phyloP scores from a whole-genome alignment of 2,797 vertebrate species.

The Tokudaia muenninki region DNA sequence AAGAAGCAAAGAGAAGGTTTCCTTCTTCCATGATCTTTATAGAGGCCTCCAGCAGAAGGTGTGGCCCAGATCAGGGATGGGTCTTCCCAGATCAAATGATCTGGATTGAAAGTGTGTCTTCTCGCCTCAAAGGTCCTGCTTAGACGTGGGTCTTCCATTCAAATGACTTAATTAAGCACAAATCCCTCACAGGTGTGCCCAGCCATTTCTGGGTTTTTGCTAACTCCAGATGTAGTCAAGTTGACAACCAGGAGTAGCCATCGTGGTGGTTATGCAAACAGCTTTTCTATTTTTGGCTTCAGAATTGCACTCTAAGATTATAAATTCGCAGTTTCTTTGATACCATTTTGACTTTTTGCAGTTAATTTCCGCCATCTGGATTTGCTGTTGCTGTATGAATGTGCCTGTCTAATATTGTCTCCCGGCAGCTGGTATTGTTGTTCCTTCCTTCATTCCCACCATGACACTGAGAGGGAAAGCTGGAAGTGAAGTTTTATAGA shows the following conservation, averaged over 20 bases:
- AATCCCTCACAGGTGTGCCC: neutral
- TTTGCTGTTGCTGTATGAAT: neutral
- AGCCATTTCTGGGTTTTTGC: neutral
- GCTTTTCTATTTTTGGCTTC: slow-evolving; percentile 32
- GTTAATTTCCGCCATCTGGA: neutral
- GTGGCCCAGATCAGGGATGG: neutral
- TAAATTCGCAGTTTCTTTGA: slow-evolving; percentile 5
- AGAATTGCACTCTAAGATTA: slow-evolving; percentile 30
- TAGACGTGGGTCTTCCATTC: neutral
- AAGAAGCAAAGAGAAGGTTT: neutral
- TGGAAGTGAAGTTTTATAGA: neutral
- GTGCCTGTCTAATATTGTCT: neutral
- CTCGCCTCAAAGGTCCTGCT: neutral
- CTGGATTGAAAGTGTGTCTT: neutral
- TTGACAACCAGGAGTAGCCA: neutral
- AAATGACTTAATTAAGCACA: neutral
- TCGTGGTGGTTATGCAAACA: neutral
- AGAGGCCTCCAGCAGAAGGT: neutral
- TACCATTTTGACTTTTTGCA: slow-evolving; percentile 19
- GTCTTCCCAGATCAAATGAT: neutral
- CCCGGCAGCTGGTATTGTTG: neutral
- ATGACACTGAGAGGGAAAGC: neutral
- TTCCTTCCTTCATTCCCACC: neutral
- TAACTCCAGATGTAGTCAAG: neutral
- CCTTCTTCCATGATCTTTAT: neutral